Evolutionary conservation across 2,797 vertebrate genomes (phyloP), one percentile per base, ranked within the genome.

Genomic region (Pipistrellus kuhlii): DNA sequence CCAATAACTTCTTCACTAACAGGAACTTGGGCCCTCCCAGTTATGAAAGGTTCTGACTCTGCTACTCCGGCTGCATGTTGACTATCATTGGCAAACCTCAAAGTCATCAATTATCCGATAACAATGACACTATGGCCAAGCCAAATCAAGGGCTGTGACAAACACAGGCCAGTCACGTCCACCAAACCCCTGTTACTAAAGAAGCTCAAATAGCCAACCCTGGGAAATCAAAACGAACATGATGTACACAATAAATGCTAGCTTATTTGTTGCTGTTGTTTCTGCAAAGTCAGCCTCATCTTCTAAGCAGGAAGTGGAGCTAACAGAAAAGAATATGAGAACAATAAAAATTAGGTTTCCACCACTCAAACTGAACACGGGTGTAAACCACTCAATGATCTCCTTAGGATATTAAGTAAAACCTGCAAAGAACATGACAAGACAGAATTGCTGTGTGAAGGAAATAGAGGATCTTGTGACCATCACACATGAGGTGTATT

Each of bases 241-340:
- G 6, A 87, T 7, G 2, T 11, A 46, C 13, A 87, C 73, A 85
- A 66, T 82, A 77, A 96, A 95, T 25, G 44, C 72, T 38, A 64
- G 15, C 15, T 82, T 62, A 84, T 38, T 46, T 81, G n/a, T n/a
- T 84, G n/a, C 76, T 88, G 32, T 55, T 83, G 27, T 57, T 93
- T 66, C 75, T 71, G 44, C 35, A 87, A 91, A 90, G 30, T 27
- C 18, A 84, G 38, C 23, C n/a, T 59, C 57, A 62, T 44, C 71
- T 87, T 94, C 88, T 38, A 91, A 92, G 53, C 12, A 96, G 66
- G 68, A 75, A 72, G 44, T 46, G 69, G 15, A 59, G 53, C 27
- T 87, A 68, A 48, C 21, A 92, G 46, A 75, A 53, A 75, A 68
- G 55, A 88, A 44, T 25, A 80, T 25, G 15, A 48, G 71, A 2